Evolutionary conservation across 2,113 vertebrate species (phyloP).

Genomic region (Xiphophorus hellerii): DNA sequence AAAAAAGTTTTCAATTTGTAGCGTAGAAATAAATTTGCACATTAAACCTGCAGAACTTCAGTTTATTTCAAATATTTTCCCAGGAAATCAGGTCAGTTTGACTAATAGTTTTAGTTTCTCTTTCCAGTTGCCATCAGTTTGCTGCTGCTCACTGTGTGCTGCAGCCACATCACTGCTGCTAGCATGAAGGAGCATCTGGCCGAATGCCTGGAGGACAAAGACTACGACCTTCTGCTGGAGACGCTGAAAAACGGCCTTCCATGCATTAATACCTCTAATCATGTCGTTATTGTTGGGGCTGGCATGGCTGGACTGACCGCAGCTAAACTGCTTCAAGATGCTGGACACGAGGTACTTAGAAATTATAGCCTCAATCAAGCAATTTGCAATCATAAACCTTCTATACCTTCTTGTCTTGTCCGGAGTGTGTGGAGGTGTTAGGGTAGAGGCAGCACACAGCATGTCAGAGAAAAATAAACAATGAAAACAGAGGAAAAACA

Average conservation of each 20-base stretch:
- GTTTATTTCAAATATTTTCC: not conserved
- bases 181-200: constrained; percentile 9
- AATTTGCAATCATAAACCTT: no score
- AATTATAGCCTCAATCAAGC: no score
- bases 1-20: not conserved
- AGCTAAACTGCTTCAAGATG: constrained; percentile 49
- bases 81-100: not conserved
- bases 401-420: no score
- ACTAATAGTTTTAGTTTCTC: not conserved
- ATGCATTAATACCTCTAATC: not conserved
- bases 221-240: constrained; percentile 22
- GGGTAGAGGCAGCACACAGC: no score
- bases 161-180: not conserved
- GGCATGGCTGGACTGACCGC: constrained; percentile 58
- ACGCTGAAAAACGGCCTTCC: constrained; percentile 21
- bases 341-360: constrained; percentile 55
- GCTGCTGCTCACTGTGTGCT: not conserved
- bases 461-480: no score
- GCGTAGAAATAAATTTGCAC: not conserved
- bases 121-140: constrained; percentile 19
- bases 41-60: not conserved
- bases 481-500: no score
- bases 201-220: constrained; percentile 35
- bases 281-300: constrained; percentile 51
- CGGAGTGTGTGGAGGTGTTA: no score